Conservation (phyloP, 2,888 invertebrate genomes). For the Atherix ibis region DNA sequence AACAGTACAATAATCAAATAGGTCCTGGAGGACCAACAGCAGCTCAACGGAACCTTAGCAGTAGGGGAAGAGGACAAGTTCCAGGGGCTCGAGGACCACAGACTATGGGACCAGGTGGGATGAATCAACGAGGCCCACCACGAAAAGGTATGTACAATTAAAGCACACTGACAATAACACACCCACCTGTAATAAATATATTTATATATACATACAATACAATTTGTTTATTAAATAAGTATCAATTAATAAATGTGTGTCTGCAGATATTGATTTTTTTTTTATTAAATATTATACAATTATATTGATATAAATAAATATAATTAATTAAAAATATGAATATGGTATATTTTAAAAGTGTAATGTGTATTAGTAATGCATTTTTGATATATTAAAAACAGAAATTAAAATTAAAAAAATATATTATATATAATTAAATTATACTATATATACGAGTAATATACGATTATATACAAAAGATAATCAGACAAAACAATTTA, state of each 20-base stretch:
- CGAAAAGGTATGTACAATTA: constrained; percentile 29
- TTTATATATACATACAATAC: no score
- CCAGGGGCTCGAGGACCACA: constrained; percentile 83
- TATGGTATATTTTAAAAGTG: neutral
- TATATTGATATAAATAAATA: neutral
- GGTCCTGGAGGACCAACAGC: constrained; percentile 25
- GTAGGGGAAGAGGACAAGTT: constrained; percentile 33
- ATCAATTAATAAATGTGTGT: constrained; percentile 6
- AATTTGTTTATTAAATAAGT: no score
- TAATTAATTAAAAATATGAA: neutral
- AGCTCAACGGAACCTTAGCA: constrained; percentile 24
- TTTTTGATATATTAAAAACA: constrained; percentile 1
- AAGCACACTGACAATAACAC: no score
- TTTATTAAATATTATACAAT: constrained; percentile 1
- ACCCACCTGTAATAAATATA: no score
- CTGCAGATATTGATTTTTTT: constrained; percentile 9
- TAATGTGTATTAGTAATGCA: constrained; percentile 1
- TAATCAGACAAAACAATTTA: no score
- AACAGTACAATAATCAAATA: constrained; percentile 50
- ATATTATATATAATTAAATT: neutral
- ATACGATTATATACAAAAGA: no score
- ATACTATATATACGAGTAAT: no score
- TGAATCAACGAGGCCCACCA: constrained; percentile 25
- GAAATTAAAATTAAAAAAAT: neutral
- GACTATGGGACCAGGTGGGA: constrained; percentile 36